Evolutionary conservation across 92 coral and sea anemone genomes (phyloP).

Genomic region (Palythoa heliodiscus): DNA sequence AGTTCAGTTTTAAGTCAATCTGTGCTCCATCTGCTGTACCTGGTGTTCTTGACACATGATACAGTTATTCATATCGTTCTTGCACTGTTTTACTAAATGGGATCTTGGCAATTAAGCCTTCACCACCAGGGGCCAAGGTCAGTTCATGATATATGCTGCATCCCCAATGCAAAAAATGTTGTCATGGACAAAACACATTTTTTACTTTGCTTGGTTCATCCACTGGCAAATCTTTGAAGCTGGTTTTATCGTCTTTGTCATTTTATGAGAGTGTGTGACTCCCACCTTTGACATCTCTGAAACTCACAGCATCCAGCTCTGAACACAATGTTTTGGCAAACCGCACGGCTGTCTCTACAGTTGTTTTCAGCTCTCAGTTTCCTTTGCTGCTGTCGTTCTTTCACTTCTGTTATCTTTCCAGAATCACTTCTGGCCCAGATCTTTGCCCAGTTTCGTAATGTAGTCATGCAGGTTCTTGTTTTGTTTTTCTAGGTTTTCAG

Average conservation of each 20-base stretch:
- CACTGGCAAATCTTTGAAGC: slow-evolving; percentile 51
- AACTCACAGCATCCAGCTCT: slow-evolving; percentile 42
- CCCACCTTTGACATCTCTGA: slow-evolving; percentile 49
- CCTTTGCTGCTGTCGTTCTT: slow-evolving; percentile 58
- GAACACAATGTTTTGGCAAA: slow-evolving; percentile 69
- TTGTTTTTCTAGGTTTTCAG: slow-evolving; percentile 65
- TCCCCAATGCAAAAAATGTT: slow-evolving; percentile 73
- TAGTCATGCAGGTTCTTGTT: slow-evolving; percentile 48
- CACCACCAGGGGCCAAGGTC: slow-evolving; percentile 60
- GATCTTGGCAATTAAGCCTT: slow-evolving; percentile 52
- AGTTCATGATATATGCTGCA: slow-evolving; percentile 66
- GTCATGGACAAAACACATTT: slow-evolving; percentile 52
- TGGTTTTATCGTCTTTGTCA: slow-evolving; percentile 43
- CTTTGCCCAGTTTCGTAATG: slow-evolving; percentile 47
- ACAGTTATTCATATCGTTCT: slow-evolving; percentile 42
- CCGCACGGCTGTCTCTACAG: slow-evolving; percentile 71
- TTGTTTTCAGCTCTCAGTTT: slow-evolving; percentile 71
- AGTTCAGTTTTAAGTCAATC: slow-evolving; percentile 45
- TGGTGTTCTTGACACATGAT: slow-evolving; percentile 53
- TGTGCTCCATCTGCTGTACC: slow-evolving; percentile 64
- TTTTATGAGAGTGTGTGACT: slow-evolving; percentile 47
- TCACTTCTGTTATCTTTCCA: slow-evolving; percentile 40
- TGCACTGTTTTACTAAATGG: slow-evolving; percentile 61
- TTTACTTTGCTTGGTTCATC: slow-evolving; percentile 61
- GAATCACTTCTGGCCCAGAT: slow-evolving; percentile 39